These are phyloP conservation scores for Pangasius krempfi DNA, from an alignment of 2,797 vertebrate genomes.

Conservation along the genomic window DNA sequence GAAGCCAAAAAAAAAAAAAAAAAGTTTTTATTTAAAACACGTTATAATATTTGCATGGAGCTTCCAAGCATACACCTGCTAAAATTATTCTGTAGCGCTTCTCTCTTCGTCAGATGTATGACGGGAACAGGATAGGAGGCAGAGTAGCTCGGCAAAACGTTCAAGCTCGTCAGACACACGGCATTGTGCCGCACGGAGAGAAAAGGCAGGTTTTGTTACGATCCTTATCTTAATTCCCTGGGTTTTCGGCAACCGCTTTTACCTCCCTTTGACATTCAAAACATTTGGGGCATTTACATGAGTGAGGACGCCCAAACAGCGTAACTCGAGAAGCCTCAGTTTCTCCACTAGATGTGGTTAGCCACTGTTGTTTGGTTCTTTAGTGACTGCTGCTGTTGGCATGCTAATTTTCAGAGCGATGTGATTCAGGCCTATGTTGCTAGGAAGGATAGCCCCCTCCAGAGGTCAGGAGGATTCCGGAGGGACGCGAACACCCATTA, in stretches of 20 bases:
- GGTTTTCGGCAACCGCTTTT: constrained; percentile 74
- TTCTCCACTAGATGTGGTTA: constrained; percentile 54
- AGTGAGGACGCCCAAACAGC: constrained; percentile 59
- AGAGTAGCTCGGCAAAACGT: constrained; percentile 6
- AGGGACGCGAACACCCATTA: constrained; percentile 61
- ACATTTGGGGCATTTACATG: constrained; percentile 64
- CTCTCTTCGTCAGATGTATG: constrained; percentile 31
- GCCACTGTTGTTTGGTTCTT: constrained; percentile 29
- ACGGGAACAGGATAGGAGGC: constrained; percentile 47
- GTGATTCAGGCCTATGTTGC: constrained; percentile 50
- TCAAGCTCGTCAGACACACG: constrained; percentile 15
- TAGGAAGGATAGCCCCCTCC: constrained; percentile 57
- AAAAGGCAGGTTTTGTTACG: constrained; percentile 61
- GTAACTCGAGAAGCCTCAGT: constrained; percentile 72
- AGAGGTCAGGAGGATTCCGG: constrained; percentile 58
- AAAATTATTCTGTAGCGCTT: constrained; percentile 46
- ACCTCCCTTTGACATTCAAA: constrained; percentile 78
- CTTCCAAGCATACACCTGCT: constrained; percentile 58
- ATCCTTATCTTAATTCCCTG: constrained; percentile 79
- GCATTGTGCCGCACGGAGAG: constrained; percentile 5
- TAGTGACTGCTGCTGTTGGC: constrained; percentile 58
- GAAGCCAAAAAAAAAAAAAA: constrained; percentile 8
- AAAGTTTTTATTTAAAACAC: constrained; percentile 13
- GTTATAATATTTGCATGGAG: constrained; percentile 21
- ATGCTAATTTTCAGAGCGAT: constrained; percentile 57